These are phyloP conservation scores for Chitala chitala DNA, from an alignment of 2,113 vertebrate genomes.

Conservation along the genomic window DNA sequence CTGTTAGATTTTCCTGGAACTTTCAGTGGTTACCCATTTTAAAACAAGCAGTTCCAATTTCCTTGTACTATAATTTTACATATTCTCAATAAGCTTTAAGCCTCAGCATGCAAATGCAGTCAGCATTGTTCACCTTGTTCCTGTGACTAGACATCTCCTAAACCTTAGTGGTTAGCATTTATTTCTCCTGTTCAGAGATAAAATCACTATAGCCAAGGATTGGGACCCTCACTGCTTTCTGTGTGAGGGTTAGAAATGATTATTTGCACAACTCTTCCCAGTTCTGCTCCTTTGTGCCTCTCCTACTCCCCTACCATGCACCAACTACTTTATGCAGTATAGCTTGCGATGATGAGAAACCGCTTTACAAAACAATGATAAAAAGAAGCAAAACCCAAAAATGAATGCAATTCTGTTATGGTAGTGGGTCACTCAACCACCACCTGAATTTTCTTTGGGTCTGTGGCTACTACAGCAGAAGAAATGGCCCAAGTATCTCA, in stretches of 20 bases:
- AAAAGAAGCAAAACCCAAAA: neutral
- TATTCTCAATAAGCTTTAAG: conserved; percentile 1
- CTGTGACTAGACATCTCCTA: conserved; percentile 20
- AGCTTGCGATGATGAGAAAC: neutral
- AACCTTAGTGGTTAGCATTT: neutral
- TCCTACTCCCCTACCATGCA: neutral
- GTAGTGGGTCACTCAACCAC: neutral
- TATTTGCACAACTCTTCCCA: too few relatives aligned
- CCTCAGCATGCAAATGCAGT: conserved; percentile 5
- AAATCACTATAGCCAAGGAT: conserved; percentile 12
- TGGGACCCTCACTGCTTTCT: neutral
- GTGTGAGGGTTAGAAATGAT: too few relatives aligned
- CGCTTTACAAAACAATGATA: neutral
- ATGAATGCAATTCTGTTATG: neutral
- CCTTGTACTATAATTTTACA: conserved; percentile 15
- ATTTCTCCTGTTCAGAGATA: neutral
- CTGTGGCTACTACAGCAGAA: neutral
- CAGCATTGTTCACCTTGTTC: neutral
- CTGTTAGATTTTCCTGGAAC: conserved; percentile 21
- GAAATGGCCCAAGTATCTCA: neutral
- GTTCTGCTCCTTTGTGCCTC: too few relatives aligned
- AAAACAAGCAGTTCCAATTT: conserved; percentile 15
- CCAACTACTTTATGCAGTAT: too few relatives aligned
- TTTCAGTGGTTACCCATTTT: conserved; percentile 24
- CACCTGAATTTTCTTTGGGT: neutral